Evolutionary conservation across 2,888 invertebrate genomes (phyloP).

Genomic region (Diaperis boleti): DNA sequence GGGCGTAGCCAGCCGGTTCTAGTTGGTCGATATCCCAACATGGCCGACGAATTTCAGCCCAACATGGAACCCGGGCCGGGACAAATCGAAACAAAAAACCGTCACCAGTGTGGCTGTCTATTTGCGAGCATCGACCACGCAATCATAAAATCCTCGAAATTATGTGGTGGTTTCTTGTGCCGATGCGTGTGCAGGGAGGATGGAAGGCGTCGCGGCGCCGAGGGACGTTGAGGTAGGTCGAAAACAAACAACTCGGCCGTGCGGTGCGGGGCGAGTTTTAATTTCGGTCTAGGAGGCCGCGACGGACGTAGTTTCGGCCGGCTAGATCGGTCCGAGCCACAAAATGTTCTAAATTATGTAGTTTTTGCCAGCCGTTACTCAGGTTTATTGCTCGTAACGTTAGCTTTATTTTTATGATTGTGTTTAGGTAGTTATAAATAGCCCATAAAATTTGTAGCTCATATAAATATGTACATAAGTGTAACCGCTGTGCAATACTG

Average conservation of each 20-base stretch:
- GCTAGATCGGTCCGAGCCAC: neutral
- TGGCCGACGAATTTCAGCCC: constrained; percentile 61
- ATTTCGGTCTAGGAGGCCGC: too few species aligned
- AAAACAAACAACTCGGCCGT: constrained; percentile 34
- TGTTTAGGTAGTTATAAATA: constrained; percentile 3
- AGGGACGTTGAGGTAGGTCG: constrained; percentile 54
- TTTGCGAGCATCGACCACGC: constrained; percentile 55
- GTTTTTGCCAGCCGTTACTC: neutral
- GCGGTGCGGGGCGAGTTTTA: too few species aligned
- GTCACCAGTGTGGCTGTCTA: constrained; percentile 61
- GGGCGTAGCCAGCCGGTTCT: constrained; percentile 63
- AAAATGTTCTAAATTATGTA: neutral
- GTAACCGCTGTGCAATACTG: neutral
- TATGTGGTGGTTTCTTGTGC: constrained; percentile 39
- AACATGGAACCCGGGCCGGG: constrained; percentile 60
- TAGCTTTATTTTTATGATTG: constrained; percentile 3
- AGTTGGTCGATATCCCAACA: constrained; percentile 66
- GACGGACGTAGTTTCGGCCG: too few species aligned
- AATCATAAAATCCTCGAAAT: constrained; percentile 40
- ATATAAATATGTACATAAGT: neutral
- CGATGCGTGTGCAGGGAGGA: constrained; percentile 14
- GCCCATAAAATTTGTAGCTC: neutral
- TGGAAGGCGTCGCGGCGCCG: constrained; percentile 26
- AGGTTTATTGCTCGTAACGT: constrained; percentile 2
- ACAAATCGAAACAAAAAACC: constrained; percentile 53